Percentiles rank a stretch among this genome's conserved stretches.
Conservation (phyloP, 2,888 invertebrate genomes). For the Incurvaria masculella region DNA sequence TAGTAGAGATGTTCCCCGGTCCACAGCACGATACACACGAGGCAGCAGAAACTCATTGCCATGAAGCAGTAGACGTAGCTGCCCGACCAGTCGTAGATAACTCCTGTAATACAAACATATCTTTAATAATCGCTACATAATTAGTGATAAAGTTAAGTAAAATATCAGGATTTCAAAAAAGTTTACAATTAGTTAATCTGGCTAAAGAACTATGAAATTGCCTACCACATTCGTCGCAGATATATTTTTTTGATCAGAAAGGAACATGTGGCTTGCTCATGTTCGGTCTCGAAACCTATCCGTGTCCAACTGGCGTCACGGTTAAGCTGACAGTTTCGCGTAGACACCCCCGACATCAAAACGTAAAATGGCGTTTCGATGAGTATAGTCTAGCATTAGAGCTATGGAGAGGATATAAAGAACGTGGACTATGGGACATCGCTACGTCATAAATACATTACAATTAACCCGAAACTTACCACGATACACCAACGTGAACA, state of each 20-base stretch:
- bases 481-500: neutral
- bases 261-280: too few species aligned
- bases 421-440: neutral
- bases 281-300: too few species aligned
- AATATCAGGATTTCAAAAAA: too few species aligned
- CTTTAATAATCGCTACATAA: too few species aligned
- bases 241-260: neutral
- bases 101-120: slow-evolving; percentile 32
- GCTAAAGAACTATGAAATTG: neutral
- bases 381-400: neutral
- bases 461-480: slow-evolving; percentile 3
- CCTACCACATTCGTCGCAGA: neutral
- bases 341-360: too few species aligned
- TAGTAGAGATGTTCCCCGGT: slow-evolving; percentile 51
- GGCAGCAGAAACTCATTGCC: slow-evolving; percentile 62
- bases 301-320: too few species aligned
- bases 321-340: too few species aligned
- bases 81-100: slow-evolving; percentile 51
- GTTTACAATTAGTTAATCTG: too few species aligned
- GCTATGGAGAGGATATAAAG: neutral
- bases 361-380: too few species aligned
- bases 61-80: slow-evolving; percentile 66
- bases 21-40: slow-evolving; percentile 68
- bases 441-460: neutral
- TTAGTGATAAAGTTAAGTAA: too few species aligned